Evolutionary conservation across 2,888 invertebrate genomes (phyloP).

Genomic region (Drosophila differens): DNA sequence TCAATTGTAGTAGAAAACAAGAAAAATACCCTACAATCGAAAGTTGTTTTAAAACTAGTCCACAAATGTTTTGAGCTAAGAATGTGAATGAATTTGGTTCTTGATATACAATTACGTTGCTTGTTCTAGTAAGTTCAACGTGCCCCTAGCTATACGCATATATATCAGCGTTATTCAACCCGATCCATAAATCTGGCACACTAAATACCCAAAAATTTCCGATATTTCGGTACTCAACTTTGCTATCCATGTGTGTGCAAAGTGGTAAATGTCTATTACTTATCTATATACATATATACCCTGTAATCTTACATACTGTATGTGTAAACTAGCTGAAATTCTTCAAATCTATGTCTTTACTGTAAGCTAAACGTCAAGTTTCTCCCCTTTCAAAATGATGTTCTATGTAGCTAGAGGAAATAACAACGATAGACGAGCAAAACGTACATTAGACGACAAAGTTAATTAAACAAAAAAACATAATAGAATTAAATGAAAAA

Average conservation of each 20-base stretch:
- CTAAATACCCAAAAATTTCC: background rate
- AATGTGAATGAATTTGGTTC: background rate
- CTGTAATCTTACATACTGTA: constrained; percentile 17
- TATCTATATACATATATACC: constrained; percentile 23
- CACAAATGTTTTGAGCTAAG: constrained; percentile 3
- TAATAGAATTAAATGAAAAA: constrained; percentile 27
- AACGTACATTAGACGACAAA: constrained; percentile 22
- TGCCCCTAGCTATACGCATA: constrained; percentile 16
- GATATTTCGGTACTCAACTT: constrained; percentile 29
- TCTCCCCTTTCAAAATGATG: constrained; percentile 16
- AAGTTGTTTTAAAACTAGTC: constrained; percentile 17
- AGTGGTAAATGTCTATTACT: constrained; percentile 60
- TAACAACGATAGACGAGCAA: background rate
- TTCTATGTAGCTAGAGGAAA: constrained; percentile 11
- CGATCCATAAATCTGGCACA: constrained; percentile 2
- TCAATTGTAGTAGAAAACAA: background rate
- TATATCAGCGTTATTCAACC: background rate
- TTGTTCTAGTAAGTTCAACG: constrained; percentile 15
- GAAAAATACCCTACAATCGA: background rate
- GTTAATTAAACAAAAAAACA: constrained; percentile 2
- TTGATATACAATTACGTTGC: constrained; percentile 7
- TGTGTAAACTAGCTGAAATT: constrained; percentile 46
- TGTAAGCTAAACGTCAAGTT: constrained; percentile 14
- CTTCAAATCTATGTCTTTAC: constrained; percentile 35
- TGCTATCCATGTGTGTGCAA: constrained; percentile 47